Evolutionary conservation across 2,888 invertebrate genomes (phyloP).

Genomic region (Emmelina monodactyla): DNA sequence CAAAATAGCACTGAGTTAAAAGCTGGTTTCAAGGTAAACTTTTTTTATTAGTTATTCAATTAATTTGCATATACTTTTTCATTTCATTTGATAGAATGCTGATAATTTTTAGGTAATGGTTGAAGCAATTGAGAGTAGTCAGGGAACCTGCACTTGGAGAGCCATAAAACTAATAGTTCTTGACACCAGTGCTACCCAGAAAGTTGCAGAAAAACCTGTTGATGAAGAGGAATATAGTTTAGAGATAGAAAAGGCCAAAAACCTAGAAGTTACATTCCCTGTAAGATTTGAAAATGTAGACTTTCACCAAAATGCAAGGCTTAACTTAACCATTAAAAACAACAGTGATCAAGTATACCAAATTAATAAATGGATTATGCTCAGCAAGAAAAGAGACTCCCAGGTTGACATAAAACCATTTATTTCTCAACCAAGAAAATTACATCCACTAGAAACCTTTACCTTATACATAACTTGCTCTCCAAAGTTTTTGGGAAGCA

Average conservation of each 20-base stretch:
- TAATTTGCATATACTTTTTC: background rate
- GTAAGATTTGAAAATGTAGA: constrained; percentile 55
- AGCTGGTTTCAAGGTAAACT: constrained; percentile 65
- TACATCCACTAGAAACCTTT: constrained; percentile 45
- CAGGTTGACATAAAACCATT: constrained; percentile 55
- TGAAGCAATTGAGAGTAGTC: constrained; percentile 78
- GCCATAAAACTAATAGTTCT: constrained; percentile 50
- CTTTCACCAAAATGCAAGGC: constrained; percentile 25
- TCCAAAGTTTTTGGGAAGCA: constrained; percentile 68
- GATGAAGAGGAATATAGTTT: constrained; percentile 27
- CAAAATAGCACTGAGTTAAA: constrained; percentile 59
- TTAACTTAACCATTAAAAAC: constrained; percentile 34
- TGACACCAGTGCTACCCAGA: constrained; percentile 30
- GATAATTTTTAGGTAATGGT: constrained; percentile 46
- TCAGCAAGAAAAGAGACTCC: constrained; percentile 56
- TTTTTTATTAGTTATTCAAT: constrained; percentile 16
- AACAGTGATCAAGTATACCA: constrained; percentile 48
- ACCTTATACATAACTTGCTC: constrained; percentile 55
- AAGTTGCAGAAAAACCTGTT: constrained; percentile 6
- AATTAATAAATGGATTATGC: constrained; percentile 57
- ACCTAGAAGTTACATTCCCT: constrained; percentile 61
- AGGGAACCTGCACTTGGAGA: constrained; percentile 66
- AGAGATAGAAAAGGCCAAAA: constrained; percentile 45
- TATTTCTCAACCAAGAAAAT: constrained; percentile 27
- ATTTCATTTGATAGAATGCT: background rate